Percentiles rank a stretch among this genome's conserved stretches.
These are phyloP conservation scores for Drosophila carrolli DNA, from an alignment of 1,140 invertebrate species.

Conservation along the genomic window DNA sequence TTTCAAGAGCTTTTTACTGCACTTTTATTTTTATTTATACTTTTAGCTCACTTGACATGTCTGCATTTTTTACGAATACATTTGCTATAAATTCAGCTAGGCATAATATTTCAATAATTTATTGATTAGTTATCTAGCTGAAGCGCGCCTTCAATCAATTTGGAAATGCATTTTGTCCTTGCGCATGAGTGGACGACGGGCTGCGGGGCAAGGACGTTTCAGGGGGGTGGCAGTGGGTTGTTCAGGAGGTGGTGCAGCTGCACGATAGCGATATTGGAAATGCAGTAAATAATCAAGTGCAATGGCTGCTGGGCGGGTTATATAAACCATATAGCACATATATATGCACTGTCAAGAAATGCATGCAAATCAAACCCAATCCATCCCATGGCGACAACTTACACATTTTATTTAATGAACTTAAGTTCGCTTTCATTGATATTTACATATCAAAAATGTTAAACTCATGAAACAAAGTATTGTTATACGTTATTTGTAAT, in stretches of 20 bases:
- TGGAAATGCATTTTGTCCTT: conserved; percentile 54
- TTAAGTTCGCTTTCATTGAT: no score
- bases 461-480: no score
- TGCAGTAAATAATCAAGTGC: conserved; percentile 57
- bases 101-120: conserved; percentile 44
- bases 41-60: no score
- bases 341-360: not conserved
- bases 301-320: conserved; percentile 2
- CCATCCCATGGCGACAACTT: no score
- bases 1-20: not conserved
- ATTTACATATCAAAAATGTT: no score
- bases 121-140: conserved; percentile 55
- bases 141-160: conserved; percentile 42
- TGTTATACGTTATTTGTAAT: no score
- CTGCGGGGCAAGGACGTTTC: conserved; percentile 11
- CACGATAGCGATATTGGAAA: conserved; percentile 33
- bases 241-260: not conserved
- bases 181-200: conserved; percentile 41
- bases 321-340: conserved; percentile 5
- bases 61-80: not conserved
- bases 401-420: no score
- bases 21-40: not conserved
- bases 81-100: not conserved
- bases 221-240: not conserved
- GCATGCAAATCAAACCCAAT: no score